phyloP scores from a whole-genome alignment of 2,113 vertebrate species.

The Elgaria multicarinata region DNA sequence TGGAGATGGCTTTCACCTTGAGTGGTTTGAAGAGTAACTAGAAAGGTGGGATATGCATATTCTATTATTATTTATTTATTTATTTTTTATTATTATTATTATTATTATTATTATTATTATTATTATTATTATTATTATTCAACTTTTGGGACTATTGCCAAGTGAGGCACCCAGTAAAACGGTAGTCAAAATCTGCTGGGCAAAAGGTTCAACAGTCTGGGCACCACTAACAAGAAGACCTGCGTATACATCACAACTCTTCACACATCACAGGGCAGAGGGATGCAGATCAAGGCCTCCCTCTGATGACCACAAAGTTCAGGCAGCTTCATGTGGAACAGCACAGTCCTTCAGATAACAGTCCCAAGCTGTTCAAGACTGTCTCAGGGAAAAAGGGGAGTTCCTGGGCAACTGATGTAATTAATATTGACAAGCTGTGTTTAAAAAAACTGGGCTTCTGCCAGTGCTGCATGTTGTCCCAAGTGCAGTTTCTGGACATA shows the following conservation, averaged over 20 bases:
- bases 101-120: too few relatives aligned
- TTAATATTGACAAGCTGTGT: too few relatives aligned
- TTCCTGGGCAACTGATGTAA: not conserved
- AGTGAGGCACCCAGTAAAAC: too few relatives aligned
- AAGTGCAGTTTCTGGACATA: not conserved
- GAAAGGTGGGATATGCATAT: not conserved
- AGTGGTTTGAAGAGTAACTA: not conserved
- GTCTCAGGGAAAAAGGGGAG: not conserved
- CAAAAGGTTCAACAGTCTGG: not conserved
- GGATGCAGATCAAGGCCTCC: not conserved
- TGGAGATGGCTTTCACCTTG: not conserved
- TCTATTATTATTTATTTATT: not conserved
- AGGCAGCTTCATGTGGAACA: not conserved
- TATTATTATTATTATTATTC: too few relatives aligned
- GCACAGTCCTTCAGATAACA: not conserved
- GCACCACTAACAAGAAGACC: not conserved
- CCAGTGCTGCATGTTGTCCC: not conserved
- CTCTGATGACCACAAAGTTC: too few relatives aligned
- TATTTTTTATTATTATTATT: too few relatives aligned
- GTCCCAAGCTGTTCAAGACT: not conserved
- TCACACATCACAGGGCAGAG: not conserved
- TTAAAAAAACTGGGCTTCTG: not conserved
- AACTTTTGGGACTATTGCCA: too few relatives aligned
- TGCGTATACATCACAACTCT: not conserved
- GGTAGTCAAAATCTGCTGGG: too few relatives aligned